A percentile compares a stretch with the other conserved stretches of the same genome.
Evolutionary conservation across 2,113 vertebrate species (phyloP).

Genomic region (Perca flavescens): DNA sequence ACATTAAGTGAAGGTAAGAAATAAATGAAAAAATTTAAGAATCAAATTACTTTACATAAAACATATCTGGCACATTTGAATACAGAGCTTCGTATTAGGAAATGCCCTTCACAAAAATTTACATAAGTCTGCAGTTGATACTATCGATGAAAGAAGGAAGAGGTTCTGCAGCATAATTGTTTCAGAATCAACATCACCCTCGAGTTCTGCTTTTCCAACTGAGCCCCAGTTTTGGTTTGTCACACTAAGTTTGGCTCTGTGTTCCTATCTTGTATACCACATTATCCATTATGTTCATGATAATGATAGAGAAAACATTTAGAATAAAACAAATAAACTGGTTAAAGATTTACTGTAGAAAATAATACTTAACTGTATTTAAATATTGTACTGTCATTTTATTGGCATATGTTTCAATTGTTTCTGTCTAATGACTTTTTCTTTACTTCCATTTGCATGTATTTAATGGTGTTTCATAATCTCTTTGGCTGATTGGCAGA

Average conservation of each 20-base stretch:
- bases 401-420: neutral
- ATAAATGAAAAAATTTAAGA: neutral
- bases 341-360: neutral
- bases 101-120: neutral
- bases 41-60: neutral
- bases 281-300: neutral
- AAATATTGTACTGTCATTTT: neutral
- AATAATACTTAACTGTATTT: neutral
- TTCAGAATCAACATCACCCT: neutral
- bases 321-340: neutral
- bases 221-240: neutral
- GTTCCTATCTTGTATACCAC: too few species aligned
- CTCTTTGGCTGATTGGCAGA: slow-evolving; percentile 52
- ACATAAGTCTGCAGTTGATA: neutral
- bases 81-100: neutral
- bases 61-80: neutral
- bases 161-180: neutral
- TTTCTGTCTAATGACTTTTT: neutral
- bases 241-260: neutral
- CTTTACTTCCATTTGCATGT: neutral
- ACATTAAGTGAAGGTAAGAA: neutral
- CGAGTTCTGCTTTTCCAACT: neutral
- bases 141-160: neutral
- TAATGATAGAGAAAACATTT: neutral
- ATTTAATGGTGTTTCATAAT: neutral